phyloP scores from a whole-genome alignment of 2,113 vertebrate species.

The Microcebus lehilahytsara region DNA sequence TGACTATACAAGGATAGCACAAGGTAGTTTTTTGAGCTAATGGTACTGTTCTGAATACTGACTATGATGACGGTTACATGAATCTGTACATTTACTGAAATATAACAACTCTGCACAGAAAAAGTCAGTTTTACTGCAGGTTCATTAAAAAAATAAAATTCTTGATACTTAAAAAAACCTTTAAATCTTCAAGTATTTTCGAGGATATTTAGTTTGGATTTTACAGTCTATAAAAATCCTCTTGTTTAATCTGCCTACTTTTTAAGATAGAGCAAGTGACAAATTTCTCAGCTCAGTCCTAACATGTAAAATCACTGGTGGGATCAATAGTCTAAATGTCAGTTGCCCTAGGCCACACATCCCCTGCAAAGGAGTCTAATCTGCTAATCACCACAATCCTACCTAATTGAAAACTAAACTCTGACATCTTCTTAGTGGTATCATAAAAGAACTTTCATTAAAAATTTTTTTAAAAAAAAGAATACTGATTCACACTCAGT shows the following conservation, averaged over 20 bases:
- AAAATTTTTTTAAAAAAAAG: background rate
- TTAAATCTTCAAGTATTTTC: slow-evolving; percentile 33
- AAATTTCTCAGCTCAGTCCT: slow-evolving; percentile 59
- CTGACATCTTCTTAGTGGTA: slow-evolving; percentile 33
- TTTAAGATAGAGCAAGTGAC: slow-evolving; percentile 32
- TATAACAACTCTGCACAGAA: background rate
- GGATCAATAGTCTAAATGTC: slow-evolving; percentile 67
- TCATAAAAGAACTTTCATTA: slow-evolving; percentile 21
- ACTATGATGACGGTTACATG: background rate
- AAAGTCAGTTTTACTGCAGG: background rate
- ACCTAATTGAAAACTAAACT: slow-evolving; percentile 28
- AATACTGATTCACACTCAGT: background rate
- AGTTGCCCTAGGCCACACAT: slow-evolving; percentile 50
- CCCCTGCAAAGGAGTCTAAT: slow-evolving; percentile 24
- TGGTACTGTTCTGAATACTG: background rate
- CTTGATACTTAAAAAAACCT: background rate
- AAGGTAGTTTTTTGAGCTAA: background rate
- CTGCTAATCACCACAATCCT: slow-evolving; percentile 9
- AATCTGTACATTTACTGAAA: background rate
- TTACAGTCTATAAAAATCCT: slow-evolving; percentile 29
- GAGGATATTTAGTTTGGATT: background rate
- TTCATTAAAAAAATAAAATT: background rate
- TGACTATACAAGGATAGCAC: background rate
- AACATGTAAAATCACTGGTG: slow-evolving; percentile 52
- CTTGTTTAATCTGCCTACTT: slow-evolving; percentile 56